Conservation (phyloP, 2,113 vertebrate genomes). For the Seriola dumerili region DNA sequence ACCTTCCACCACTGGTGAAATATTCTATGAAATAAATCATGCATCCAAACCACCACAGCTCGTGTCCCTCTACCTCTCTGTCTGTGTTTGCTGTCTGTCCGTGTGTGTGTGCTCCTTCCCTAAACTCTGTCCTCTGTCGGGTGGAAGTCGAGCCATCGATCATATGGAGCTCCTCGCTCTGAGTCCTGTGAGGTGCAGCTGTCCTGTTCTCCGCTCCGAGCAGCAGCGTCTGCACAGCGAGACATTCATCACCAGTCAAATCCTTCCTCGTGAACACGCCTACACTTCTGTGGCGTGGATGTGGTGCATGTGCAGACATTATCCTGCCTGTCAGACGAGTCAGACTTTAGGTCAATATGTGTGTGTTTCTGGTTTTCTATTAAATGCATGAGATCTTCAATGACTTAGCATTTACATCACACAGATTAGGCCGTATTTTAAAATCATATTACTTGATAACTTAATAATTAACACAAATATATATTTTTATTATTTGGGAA, state of each 20-base stretch:
- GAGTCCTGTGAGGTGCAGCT: constrained; percentile 33
- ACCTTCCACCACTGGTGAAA: neutral
- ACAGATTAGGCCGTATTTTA: too few relatives aligned
- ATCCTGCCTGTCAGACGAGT: neutral
- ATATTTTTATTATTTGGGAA: too few relatives aligned
- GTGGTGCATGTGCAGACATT: neutral
- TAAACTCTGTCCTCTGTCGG: neutral
- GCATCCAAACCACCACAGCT: neutral
- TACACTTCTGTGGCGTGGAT: neutral
- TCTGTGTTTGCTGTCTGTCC: neutral
- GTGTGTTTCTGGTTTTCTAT: too few relatives aligned
- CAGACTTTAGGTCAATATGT: neutral
- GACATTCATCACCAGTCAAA: constrained; percentile 38
- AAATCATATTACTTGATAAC: too few relatives aligned
- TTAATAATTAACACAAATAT: too few relatives aligned
- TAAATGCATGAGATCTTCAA: too few relatives aligned
- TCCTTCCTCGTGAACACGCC: neutral
- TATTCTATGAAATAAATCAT: neutral
- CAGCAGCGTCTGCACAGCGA: constrained; percentile 12
- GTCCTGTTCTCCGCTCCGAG: constrained; percentile 34
- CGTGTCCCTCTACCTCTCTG: neutral
- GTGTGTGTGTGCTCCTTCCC: neutral
- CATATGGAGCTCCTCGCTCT: constrained; percentile 5
- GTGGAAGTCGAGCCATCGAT: constrained; percentile 20
- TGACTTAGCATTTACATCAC: too few relatives aligned